Evolutionary conservation across 2,797 vertebrate genomes (phyloP), one percentile per base, ranked within the genome.

Genomic region (Etheostoma nigrum): DNA sequence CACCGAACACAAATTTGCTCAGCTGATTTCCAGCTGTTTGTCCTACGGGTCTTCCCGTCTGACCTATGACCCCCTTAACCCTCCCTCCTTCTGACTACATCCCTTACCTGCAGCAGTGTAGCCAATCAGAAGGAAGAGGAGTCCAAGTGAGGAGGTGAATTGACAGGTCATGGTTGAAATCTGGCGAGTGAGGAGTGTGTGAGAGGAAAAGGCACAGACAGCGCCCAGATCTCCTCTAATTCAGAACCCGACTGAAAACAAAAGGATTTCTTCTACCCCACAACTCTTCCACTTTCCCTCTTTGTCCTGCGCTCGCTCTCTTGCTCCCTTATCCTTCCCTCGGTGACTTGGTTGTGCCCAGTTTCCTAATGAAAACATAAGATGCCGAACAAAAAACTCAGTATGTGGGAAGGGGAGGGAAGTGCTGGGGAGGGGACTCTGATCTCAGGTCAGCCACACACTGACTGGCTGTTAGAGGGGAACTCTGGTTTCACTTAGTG

Each of bases 71-170:
- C 76, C 68, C 30, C 47, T 57, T 18, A 1, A 4, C 30, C 53
- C 62, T 9, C 27, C 21, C 14, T 4, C 23, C 11, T 33, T 14
- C 52, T 5, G 4, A 40, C 33, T 21, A 10, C 58, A 42, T 27
- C 61, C 1, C 90, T 91, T 95, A 95, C 94, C 95, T 95, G 94
- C 84, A 0, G 59, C 69, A 2, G 85, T 18, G n/a, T 65, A 91
- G 86, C 93, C 94, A 91, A 94, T 93, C 85, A 95, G 82, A 65
- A 95, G 84, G 59, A 94, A 66, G 76, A 95, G 65, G 65, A 94
- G 85, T 72, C 88, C 89, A 19, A 91, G 16, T 0, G 33, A 72
- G 64, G 82, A 45, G 33, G 68, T 2, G 49, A 27, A 71, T 54
- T 78, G 65, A 52, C 7, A 19, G 79, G 67, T 84, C 94, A 95